These are phyloP conservation scores for Ascidia mentula DNA, from an alignment of 23 tunicate genomes.

Conservation along the genomic window DNA sequence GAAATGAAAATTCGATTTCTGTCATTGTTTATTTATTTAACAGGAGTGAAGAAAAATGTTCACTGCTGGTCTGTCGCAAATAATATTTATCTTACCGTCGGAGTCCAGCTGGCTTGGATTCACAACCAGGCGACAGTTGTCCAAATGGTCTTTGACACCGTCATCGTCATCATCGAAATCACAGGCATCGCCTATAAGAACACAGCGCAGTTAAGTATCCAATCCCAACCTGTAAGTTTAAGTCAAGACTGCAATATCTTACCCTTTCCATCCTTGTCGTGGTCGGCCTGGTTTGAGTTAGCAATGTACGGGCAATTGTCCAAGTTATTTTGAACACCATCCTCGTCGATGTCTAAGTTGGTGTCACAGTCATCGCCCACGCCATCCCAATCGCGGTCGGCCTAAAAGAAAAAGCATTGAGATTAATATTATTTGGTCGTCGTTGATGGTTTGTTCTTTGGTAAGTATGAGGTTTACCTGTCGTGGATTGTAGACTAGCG, in stretches of 20 bases:
- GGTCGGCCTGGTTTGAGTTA: conserved; percentile 84
- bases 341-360: conserved; percentile 69
- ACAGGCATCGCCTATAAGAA: conserved; percentile 78
- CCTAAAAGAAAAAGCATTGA: conserved; percentile 7
- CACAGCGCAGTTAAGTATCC: neutral
- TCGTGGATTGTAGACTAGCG: conserved; percentile 43
- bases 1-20: too few species aligned
- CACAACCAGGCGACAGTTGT: conserved; percentile 80
- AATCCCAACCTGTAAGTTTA: too few species aligned
- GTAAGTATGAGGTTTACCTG: conserved; percentile 29
- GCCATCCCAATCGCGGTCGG: conserved; percentile 69
- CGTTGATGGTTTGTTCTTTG: neutral
- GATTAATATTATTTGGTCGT: neutral
- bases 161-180: conserved; percentile 93
- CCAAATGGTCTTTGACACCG: conserved; percentile 82
- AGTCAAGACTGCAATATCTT: too few species aligned
- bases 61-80: too few species aligned
- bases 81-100: conserved; percentile 39
- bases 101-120: conserved; percentile 89
- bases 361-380: conserved; percentile 88
- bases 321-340: conserved; percentile 73
- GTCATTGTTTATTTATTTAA: too few species aligned
- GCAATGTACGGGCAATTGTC: conserved; percentile 89
- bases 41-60: too few species aligned
- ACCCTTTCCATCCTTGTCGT: conserved; percentile 86